These are phyloP conservation scores for Megalonaias nervosa DNA, from an alignment of 1,140 invertebrate species.

Conservation along the genomic window DNA sequence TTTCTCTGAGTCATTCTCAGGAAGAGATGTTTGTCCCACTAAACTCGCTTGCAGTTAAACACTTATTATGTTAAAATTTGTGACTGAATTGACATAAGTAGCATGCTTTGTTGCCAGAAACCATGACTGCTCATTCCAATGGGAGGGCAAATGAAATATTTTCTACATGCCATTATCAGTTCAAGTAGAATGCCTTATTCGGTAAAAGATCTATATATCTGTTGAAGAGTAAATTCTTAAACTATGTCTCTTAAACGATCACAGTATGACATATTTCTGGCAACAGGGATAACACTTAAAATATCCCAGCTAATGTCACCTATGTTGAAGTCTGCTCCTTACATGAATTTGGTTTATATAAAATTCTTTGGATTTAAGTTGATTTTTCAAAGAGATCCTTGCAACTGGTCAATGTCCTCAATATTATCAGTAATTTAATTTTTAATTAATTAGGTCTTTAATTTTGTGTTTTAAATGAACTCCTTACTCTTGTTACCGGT, in stretches of 20 bases:
- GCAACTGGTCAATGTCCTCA: background rate
- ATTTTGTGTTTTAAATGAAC: constrained; percentile 1
- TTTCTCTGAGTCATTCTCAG: background rate
- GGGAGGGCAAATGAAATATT: constrained; percentile 3
- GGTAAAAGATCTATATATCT: background rate
- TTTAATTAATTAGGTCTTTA: constrained; percentile 2
- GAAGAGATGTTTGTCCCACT: background rate
- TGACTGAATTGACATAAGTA: background rate
- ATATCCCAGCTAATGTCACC: constrained; percentile 18
- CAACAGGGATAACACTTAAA: background rate
- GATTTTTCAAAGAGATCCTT: background rate
- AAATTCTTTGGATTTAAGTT: background rate
- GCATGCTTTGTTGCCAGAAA: background rate
- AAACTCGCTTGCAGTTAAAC: background rate
- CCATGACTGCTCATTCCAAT: constrained; percentile 18
- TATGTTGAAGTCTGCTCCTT: constrained; percentile 26
- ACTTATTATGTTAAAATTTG: background rate
- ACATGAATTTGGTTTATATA: constrained; percentile 18
- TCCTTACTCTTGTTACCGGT: constrained; percentile 21
- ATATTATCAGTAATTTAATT: constrained; percentile 9
- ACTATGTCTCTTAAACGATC: constrained; percentile 5
- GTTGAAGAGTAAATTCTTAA: constrained; percentile 10
- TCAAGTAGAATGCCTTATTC: constrained; percentile 1
- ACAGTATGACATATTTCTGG: constrained; percentile 8
- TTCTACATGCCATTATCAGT: constrained; percentile 1